phyloP scores from a whole-genome alignment of 2,888 invertebrate genomes.

The Isoperla grammatica region DNA sequence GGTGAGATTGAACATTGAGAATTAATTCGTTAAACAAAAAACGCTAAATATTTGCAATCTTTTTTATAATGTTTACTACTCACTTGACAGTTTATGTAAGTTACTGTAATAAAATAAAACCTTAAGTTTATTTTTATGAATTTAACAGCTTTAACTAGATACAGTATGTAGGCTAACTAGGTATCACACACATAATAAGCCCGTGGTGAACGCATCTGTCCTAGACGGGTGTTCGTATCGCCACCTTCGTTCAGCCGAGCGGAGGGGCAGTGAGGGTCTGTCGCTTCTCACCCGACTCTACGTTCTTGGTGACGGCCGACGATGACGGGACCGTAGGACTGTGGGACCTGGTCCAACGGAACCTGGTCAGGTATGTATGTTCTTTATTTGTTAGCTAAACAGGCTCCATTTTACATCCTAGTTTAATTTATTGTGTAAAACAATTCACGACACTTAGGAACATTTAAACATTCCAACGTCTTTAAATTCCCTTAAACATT shows the following conservation, averaged over 20 bases:
- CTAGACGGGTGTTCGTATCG: constrained; percentile 52
- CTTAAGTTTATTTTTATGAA: too few relatives aligned
- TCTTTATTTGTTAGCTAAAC: too few relatives aligned
- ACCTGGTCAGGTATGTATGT: constrained; percentile 51
- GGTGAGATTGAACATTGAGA: constrained; percentile 40
- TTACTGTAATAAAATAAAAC: too few relatives aligned
- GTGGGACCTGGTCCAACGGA: constrained; percentile 61
- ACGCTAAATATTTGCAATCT: background rate
- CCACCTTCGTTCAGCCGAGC: constrained; percentile 60
- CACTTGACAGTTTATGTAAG: background rate
- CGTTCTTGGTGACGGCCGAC: constrained; percentile 59
- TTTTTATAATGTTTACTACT: background rate
- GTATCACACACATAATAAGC: too few relatives aligned
- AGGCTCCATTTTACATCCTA: too few relatives aligned
- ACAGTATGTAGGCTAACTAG: too few relatives aligned
- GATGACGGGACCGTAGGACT: constrained; percentile 66
- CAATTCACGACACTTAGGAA: too few relatives aligned
- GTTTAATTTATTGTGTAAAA: too few relatives aligned
- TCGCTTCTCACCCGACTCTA: constrained; percentile 61
- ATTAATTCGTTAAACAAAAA: constrained; percentile 3
- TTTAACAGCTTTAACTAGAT: too few relatives aligned
- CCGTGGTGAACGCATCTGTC: too few relatives aligned
- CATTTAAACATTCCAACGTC: too few relatives aligned
- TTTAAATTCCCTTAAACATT: too few relatives aligned
- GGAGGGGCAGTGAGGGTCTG: constrained; percentile 60